Evolutionary conservation across 1,140 invertebrate species (phyloP).

Genomic region (Bombus superbus): DNA sequence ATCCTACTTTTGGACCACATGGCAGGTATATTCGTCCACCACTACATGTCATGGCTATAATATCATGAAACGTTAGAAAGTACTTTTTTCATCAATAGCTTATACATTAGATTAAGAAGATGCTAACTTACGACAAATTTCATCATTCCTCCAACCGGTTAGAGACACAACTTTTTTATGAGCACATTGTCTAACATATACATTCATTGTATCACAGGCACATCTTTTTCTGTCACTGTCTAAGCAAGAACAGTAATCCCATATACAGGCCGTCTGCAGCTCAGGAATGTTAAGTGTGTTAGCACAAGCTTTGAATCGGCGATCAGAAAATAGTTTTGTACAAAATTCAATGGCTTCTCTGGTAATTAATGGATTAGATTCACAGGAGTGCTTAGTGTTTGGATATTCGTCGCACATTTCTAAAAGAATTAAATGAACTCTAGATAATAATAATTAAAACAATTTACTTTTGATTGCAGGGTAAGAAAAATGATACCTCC

Average conservation of each 20-base stretch:
- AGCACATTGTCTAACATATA: slow-evolving; percentile 90
- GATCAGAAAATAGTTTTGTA: slow-evolving; percentile 85
- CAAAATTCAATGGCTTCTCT: slow-evolving; percentile 86
- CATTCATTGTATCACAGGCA: slow-evolving; percentile 89
- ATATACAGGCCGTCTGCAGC: slow-evolving; percentile 87
- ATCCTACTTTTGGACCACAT: slow-evolving; percentile 86
- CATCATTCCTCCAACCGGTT: slow-evolving; percentile 88
- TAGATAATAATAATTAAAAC: background rate
- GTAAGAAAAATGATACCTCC: slow-evolving; percentile 82
- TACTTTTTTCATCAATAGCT: background rate
- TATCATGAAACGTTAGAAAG: slow-evolving; percentile 3
- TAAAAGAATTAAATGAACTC: slow-evolving; percentile 74
- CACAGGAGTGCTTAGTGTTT: slow-evolving; percentile 82
- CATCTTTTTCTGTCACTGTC: slow-evolving; percentile 85
- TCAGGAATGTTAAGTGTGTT: slow-evolving; percentile 84
- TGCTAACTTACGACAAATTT: slow-evolving; percentile 89
- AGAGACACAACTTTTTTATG: slow-evolving; percentile 85
- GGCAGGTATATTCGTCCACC: slow-evolving; percentile 87
- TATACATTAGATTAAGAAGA: background rate
- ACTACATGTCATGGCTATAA: slow-evolving; percentile 87
- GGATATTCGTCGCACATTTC: slow-evolving; percentile 86
- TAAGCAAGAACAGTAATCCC: slow-evolving; percentile 90
- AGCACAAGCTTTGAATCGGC: slow-evolving; percentile 86
- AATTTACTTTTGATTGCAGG: too few relatives aligned
- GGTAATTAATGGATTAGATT: slow-evolving; percentile 69